Evolutionary conservation across 23 tunicate genomes (phyloP).

Genomic region (Phallusia fumigata): DNA sequence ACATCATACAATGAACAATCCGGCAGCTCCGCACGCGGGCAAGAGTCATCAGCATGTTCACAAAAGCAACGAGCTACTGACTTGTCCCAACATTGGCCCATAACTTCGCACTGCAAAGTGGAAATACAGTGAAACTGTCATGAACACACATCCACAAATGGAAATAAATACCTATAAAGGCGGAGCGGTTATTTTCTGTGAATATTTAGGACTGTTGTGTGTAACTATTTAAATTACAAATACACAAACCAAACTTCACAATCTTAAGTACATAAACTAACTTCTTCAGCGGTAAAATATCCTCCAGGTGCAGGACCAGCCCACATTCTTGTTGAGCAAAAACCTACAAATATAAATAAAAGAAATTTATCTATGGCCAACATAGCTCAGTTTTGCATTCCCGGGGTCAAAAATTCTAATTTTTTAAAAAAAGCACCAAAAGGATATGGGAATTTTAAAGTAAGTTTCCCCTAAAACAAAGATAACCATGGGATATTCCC

Average conservation of each 20-base stretch:
- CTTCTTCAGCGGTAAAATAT: background rate
- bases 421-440: too few species aligned
- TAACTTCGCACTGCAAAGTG: background rate
- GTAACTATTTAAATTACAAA: too few species aligned
- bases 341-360: background rate
- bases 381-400: too few species aligned
- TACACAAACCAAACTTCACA: background rate
- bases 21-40: background rate
- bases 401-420: too few species aligned
- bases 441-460: too few species aligned
- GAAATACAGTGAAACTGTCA: background rate
- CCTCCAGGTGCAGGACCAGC: background rate
- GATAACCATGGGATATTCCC: too few species aligned
- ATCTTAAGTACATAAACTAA: background rate
- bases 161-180: too few species aligned
- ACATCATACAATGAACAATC: background rate
- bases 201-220: too few species aligned
- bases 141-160: too few species aligned
- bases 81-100: constrained; percentile 6
- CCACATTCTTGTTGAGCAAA: background rate
- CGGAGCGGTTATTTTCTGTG: too few species aligned
- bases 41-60: background rate
- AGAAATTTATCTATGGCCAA: too few species aligned
- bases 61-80: background rate
- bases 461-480: too few species aligned